Evolutionary conservation across 2,113 vertebrate species (phyloP).

Genomic region (Rafetus swinhoei): DNA sequence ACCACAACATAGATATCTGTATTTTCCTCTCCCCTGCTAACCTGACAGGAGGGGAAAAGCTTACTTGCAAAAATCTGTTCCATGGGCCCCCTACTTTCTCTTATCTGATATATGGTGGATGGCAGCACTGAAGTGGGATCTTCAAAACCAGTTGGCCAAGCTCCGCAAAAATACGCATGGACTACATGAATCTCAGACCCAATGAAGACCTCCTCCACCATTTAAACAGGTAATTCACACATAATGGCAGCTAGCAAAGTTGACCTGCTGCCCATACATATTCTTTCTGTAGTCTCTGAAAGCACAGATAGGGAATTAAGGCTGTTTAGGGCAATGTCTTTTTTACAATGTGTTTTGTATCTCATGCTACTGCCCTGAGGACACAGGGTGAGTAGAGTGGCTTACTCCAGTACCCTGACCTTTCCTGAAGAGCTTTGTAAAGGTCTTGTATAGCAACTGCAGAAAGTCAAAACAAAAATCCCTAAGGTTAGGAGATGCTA

Average conservation of each 20-base stretch:
- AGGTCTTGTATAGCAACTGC: no score
- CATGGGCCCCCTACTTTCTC: not conserved
- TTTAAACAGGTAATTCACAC: not conserved
- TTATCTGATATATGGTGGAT: not conserved
- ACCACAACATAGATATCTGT: not conserved
- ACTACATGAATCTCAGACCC: not conserved
- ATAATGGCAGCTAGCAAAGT: not conserved
- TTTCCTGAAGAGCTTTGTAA: no score
- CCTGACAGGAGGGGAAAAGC: not conserved
- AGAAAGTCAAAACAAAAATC: no score
- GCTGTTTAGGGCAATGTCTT: no score
- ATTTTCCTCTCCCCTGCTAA: not conserved
- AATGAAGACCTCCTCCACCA: not conserved
- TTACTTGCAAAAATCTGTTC: not conserved
- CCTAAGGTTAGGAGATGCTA: no score
- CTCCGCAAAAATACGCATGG: not conserved
- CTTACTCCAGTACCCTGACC: no score
- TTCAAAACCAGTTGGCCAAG: not conserved
- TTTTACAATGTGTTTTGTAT: no score
- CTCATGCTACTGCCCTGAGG: no score
- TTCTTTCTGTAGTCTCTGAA: not conserved
- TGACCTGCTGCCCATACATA: not conserved
- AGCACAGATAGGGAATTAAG: no score
- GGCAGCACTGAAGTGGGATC: not conserved
- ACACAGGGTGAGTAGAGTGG: no score